phyloP scores from a whole-genome alignment of 92 coral and sea anemone species.

The Anthopleura xanthogrammica region DNA sequence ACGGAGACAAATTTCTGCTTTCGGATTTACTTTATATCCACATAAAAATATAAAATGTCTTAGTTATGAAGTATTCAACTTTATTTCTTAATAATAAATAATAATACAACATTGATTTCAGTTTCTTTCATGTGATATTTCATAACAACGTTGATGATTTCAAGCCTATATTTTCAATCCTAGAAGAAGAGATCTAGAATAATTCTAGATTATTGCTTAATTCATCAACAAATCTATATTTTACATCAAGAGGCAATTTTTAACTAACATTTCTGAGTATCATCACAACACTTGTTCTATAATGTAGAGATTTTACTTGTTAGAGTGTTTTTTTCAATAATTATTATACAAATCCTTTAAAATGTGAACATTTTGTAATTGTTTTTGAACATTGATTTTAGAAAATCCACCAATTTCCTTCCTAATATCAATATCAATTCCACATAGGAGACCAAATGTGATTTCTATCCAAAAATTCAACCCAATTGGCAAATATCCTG shows the following conservation, averaged over 20 bases:
- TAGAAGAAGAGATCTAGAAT: neutral
- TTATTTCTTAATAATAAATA: slow-evolving; percentile 9
- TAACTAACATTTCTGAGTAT: no score
- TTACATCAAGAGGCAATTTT: no score
- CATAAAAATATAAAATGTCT: neutral
- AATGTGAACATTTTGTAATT: neutral
- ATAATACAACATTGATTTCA: slow-evolving; percentile 1
- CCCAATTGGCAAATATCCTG: neutral
- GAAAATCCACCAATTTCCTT: neutral
- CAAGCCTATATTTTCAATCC: neutral
- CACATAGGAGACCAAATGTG: neutral
- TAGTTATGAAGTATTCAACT: neutral
- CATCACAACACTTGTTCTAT: no score
- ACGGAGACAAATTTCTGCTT: neutral
- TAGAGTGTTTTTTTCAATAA: no score
- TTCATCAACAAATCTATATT: no score
- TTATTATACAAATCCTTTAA: neutral
- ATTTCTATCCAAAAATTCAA: neutral
- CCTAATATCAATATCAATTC: neutral
- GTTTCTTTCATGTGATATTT: neutral
- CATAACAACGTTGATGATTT: neutral
- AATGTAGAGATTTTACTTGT: no score
- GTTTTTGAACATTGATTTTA: neutral
- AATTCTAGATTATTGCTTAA: no score
- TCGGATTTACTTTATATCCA: neutral